Percentiles rank a stretch among this genome's conserved stretches.
Conservation (phyloP, 2,888 invertebrate species). For the Congeria kusceri region DNA sequence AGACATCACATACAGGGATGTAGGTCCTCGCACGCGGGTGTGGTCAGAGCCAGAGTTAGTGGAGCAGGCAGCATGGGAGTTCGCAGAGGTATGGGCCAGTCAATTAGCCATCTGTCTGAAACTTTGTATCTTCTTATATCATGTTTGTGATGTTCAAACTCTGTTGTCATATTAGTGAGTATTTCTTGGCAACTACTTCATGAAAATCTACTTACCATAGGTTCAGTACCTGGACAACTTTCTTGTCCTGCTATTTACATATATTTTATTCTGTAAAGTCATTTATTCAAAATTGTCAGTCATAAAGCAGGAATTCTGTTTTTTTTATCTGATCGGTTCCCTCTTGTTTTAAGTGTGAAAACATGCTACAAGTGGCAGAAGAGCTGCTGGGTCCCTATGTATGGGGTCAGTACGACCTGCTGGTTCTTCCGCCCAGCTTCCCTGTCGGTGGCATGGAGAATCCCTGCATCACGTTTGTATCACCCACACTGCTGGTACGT, state of each 20-base stretch:
- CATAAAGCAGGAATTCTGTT: no score
- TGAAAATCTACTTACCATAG: no score
- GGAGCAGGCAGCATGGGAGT: constrained; percentile 94
- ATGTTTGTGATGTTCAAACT: no score
- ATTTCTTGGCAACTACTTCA: no score
- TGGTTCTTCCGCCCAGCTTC: constrained; percentile 96
- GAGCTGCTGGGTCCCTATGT: constrained; percentile 94
- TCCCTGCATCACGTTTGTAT: constrained; percentile 97
- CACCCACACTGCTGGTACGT: constrained; percentile 94
- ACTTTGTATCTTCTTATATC: no score
- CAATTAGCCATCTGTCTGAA: no score
- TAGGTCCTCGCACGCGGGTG: constrained; percentile 93
- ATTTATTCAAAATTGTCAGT: no score
- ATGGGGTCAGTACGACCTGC: constrained; percentile 94
- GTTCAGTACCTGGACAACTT: no score
- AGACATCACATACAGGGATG: constrained; percentile 88
- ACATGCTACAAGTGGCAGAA: constrained; percentile 93
- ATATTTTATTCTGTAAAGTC: no score
- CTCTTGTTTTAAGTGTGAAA: constrained; percentile 90
- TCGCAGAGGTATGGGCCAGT: constrained; percentile 88
- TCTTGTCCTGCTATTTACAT: no score
- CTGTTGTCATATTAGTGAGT: no score
- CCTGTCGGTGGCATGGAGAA: constrained; percentile 99
- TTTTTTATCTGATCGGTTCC: no score
- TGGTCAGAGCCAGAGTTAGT: constrained; percentile 96